Percentiles rank a stretch among this genome's conserved stretches.
These are phyloP conservation scores for Eutolmus rufibarbis DNA, from an alignment of 2,888 invertebrate species.

Conservation along the genomic window DNA sequence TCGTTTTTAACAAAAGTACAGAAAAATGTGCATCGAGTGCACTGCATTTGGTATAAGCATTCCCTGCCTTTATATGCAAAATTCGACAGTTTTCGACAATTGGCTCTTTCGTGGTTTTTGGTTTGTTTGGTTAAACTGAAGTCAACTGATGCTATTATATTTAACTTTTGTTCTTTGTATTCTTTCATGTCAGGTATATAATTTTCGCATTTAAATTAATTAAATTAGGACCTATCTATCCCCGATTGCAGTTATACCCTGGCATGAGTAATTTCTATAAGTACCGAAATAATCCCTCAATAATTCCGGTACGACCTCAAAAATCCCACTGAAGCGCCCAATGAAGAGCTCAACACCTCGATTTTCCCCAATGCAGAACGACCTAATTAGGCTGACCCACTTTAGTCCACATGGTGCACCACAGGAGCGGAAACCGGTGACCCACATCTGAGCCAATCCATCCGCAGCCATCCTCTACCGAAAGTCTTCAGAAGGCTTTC, in stretches of 20 bases:
- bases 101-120: too few relatives aligned
- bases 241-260: background rate
- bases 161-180: too few relatives aligned
- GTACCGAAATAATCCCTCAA: background rate
- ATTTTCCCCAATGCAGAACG: background rate
- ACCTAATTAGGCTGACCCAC: background rate
- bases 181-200: too few relatives aligned
- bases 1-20: too few relatives aligned
- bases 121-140: too few relatives aligned
- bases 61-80: too few relatives aligned
- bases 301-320: background rate
- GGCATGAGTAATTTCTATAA: background rate
- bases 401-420: background rate
- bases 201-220: background rate
- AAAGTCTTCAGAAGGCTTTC: background rate
- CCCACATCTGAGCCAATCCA: constrained; percentile 1
- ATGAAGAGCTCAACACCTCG: background rate
- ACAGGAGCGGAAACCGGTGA: background rate
- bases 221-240: background rate
- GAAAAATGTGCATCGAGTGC: too few relatives aligned
- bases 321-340: background rate
- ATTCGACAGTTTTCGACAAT: too few relatives aligned
- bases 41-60: too few relatives aligned
- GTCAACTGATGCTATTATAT: too few relatives aligned
- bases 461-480: background rate